Percentiles rank a stretch among this genome's conserved stretches.
Evolutionary conservation across 1,140 invertebrate genomes (phyloP).

Genomic region (Eufriesea mexicana): DNA sequence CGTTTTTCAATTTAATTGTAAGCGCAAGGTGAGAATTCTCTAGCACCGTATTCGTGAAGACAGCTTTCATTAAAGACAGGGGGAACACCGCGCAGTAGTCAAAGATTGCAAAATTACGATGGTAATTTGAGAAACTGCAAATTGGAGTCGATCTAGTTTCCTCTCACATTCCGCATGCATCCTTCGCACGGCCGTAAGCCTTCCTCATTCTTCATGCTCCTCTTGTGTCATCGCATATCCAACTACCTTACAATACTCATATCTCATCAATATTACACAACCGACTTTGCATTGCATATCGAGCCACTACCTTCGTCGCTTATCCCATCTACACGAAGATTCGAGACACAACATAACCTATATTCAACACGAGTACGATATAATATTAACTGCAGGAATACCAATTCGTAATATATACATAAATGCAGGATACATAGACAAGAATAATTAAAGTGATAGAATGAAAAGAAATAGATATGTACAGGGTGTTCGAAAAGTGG

Average conservation of each 20-base stretch:
- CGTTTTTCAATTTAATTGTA: no score
- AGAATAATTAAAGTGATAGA: no score
- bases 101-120: slow-evolving; percentile 18
- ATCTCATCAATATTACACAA: background rate
- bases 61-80: background rate
- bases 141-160: slow-evolving; percentile 26
- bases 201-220: background rate
- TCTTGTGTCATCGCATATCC: background rate
- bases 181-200: background rate
- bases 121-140: slow-evolving; percentile 34
- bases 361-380: no score
- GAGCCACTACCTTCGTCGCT: no score
- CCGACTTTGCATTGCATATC: background rate
- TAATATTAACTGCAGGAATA: no score
- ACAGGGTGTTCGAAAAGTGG: no score
- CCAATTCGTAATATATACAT: no score
- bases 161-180: slow-evolving; percentile 20
- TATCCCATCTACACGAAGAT: no score
- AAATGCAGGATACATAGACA: no score
- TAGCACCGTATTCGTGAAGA: background rate
- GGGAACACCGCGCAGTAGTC: no score
- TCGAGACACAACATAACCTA: no score
- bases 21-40: background rate
- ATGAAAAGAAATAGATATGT: no score
- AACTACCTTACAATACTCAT: background rate